Percentiles rank a stretch among this genome's conserved stretches.
Evolutionary conservation across 2,888 invertebrate genomes (phyloP).

Genomic region (Cryptosula pallasiana): DNA sequence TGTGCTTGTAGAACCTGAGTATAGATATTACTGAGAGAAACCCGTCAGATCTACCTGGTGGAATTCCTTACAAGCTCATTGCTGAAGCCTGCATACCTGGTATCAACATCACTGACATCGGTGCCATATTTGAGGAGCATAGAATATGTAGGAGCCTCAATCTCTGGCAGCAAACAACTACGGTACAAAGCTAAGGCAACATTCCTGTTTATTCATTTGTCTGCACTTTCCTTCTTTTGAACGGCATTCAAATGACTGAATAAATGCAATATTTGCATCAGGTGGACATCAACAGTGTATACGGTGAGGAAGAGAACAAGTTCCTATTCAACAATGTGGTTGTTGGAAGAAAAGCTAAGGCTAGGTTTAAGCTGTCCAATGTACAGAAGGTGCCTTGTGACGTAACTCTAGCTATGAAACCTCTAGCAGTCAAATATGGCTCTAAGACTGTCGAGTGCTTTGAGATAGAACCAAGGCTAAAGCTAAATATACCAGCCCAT

Average conservation of each 20-base stretch:
- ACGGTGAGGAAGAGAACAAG: slow-evolving; percentile 50
- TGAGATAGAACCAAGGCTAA: slow-evolving; percentile 47
- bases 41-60: slow-evolving; percentile 41
- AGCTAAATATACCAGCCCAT: slow-evolving; percentile 49
- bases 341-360: slow-evolving; percentile 49
- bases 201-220: background rate
- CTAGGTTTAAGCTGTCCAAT: slow-evolving; percentile 52
- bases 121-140: slow-evolving; percentile 54
- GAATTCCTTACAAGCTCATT: slow-evolving; percentile 49
- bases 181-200: slow-evolving; percentile 31
- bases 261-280: slow-evolving; percentile 24
- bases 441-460: slow-evolving; percentile 42
- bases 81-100: slow-evolving; percentile 51
- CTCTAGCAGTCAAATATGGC: slow-evolving; percentile 35
- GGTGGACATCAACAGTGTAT: slow-evolving; percentile 47
- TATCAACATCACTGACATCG: slow-evolving; percentile 47
- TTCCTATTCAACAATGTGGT: slow-evolving; percentile 54
- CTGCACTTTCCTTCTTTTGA: background rate
- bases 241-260: too few species aligned
- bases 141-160: slow-evolving; percentile 49
- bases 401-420: slow-evolving; percentile 45
- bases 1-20: slow-evolving; percentile 40
- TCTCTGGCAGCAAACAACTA: slow-evolving; percentile 43
- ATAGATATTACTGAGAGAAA: slow-evolving; percentile 52
- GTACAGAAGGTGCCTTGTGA: slow-evolving; percentile 52